Base-by-base conservation (phyloP, 2,888 invertebrate species). In the Malthinus seriepunctatus region DNA sequence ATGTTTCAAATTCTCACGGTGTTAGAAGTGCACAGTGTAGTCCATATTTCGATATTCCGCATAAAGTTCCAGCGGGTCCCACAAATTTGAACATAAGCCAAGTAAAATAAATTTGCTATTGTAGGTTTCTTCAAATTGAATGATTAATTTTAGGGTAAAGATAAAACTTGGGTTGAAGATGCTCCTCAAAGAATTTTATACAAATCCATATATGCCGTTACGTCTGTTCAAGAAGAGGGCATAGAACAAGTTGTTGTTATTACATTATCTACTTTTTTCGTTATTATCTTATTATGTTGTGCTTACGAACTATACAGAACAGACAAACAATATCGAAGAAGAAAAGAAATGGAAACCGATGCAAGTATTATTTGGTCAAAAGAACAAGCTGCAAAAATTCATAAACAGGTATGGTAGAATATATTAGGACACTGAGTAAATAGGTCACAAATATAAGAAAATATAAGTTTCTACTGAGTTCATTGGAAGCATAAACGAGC, bases 1-100 rank as follows among this genome's bases (percentile, higher is more conserved):
- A 91, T 56, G 93, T 91, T n/a, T 90, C 91, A 8, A 92, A 91
- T 74, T 88, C 92, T 1, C 90, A 90, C 68, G 94, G 94, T 0
- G 90, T 94, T 0, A 82, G 93, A 57, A 91, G 91, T 72, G 92
- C 92, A 0, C 91, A 92, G 70, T 94, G 94, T 76, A 91, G 91
- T 6, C 85, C 90, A 1, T 86, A 88, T 71, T 93, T 94, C 72
- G 90, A 83, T 72, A 80, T 83, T 48, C 79, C 81, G 11, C 82
- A 85, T 67, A 84, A 84, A 72, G 81, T 83, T 44, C 80, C 82
- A 3, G 81, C 83, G 46, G 84, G 84, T 58, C 83, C 84, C 1
- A 81, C 83, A 61, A 78, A 76, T 65, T 76, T 84, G 54, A 86
- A 86, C 67, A 82, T 84, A 34, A 85, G 83, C 69, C 81, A 82